A percentile compares a stretch with the other conserved stretches of the same genome.
phyloP scores from a whole-genome alignment of 2,113 vertebrate species.

The Scomber colias region DNA sequence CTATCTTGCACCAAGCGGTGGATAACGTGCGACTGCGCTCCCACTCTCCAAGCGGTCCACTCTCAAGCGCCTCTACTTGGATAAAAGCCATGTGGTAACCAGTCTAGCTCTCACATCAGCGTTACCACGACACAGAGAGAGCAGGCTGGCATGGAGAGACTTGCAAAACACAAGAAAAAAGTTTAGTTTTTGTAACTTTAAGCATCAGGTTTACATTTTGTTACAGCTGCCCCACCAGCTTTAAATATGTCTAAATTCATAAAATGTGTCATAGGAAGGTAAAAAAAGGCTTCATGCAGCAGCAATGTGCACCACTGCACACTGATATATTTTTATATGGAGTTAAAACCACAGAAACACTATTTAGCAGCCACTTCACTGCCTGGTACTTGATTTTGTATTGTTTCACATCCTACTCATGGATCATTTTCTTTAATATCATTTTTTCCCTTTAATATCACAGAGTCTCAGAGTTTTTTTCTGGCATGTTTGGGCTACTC shows the following conservation, averaged over 20 bases:
- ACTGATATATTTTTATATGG: too few relatives aligned
- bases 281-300: too few relatives aligned
- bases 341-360: too few relatives aligned
- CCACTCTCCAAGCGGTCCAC: conserved; percentile 76
- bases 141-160: conserved; percentile 46
- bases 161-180: conserved; percentile 14
- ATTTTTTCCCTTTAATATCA: too few relatives aligned
- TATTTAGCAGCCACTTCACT: too few relatives aligned
- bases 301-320: too few relatives aligned
- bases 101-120: conserved; percentile 58
- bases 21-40: conserved; percentile 85
- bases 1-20: conserved; percentile 74
- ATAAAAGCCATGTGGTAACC: conserved; percentile 81
- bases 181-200: conserved; percentile 15
- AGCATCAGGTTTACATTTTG: background rate
- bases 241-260: background rate
- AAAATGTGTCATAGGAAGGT: background rate
- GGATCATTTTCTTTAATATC: too few relatives aligned
- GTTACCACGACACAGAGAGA: conserved; percentile 47
- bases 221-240: background rate
- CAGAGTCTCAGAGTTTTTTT: too few relatives aligned
- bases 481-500: too few relatives aligned
- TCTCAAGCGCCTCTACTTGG: conserved; percentile 85
- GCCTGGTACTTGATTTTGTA: background rate
- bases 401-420: background rate